phyloP scores from a whole-genome alignment of 2,888 invertebrate species.

The Caenorhabditis sp. region DNA sequence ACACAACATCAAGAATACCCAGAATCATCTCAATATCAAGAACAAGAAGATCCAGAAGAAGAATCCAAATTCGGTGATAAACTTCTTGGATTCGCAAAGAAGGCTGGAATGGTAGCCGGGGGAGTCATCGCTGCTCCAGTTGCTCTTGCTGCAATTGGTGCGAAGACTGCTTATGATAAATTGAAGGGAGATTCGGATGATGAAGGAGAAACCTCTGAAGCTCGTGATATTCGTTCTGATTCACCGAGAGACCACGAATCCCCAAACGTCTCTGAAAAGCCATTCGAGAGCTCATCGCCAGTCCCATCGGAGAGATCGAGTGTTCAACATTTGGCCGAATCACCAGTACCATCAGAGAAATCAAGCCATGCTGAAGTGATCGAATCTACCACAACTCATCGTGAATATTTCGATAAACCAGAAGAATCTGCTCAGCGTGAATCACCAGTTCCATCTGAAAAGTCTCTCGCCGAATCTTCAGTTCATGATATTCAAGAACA shows the following conservation, averaged over 20 bases:
- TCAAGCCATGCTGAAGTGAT: not conserved
- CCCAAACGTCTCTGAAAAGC: not conserved
- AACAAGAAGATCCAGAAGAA: conserved; percentile 6
- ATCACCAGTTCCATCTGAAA: not conserved
- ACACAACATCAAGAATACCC: not conserved
- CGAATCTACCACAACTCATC: conserved; percentile 8
- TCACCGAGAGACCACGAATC: not conserved
- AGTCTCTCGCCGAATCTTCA: not conserved
- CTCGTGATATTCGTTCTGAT: not conserved
- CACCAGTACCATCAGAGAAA: conserved; percentile 4
- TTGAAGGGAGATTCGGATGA: conserved; percentile 37
- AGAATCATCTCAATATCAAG: not conserved
- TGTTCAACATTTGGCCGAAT: conserved; percentile 2
- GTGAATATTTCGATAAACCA: conserved; percentile 8
- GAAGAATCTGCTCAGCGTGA: not conserved
- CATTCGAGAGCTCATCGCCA: too few relatives aligned
- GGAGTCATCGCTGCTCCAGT: conserved; percentile 56
- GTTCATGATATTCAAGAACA: not conserved
- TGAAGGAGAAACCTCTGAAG: conserved; percentile 22
- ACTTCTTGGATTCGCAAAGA: conserved; percentile 50
- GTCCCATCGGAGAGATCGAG: conserved; percentile 7
- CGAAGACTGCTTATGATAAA: conserved; percentile 52
- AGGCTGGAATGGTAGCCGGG: conserved; percentile 54
- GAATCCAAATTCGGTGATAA: conserved; percentile 39
- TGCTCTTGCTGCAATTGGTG: conserved; percentile 56